Base-by-base conservation (phyloP, 2,888 invertebrate species). In the Ganaspis brasiliensis region DNA sequence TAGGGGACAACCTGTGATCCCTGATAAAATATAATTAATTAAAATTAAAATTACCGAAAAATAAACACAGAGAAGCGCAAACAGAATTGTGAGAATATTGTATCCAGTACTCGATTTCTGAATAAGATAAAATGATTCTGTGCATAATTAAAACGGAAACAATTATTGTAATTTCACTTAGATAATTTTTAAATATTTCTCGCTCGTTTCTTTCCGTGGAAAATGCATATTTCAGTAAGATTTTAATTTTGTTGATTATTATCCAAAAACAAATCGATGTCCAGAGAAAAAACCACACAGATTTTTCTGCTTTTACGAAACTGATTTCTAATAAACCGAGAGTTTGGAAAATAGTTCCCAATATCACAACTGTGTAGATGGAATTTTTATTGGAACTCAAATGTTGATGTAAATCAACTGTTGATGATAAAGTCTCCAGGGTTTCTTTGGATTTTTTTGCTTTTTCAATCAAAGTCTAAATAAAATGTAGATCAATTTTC, bases 181-280 rank as follows among this genome's bases (percentile, higher is more conserved):
- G 2, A 49, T 8, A 45, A 14, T 45, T 1, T 9, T 45, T 19
- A 24, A 45, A 45, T 4, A 21, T 24, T 45, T 67, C 45, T 67
- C 26, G 24, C 14, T 67, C 45, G 4, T 40, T 49, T 45, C 24
- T 24, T 10, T n/a, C n/a, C 0, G 14, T 26, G 14, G 67, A 49
- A 67, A 67, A 45, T 45, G 14, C 21, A 40, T 37, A 12, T 37
- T 21, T 19, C 5, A 24, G 4, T 21, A 67, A 8, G 14, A 45
- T 21, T 67, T 67, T 40, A 3, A 67, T 3, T 67, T 45, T 67
- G 1, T 45, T 67, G 24, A 24, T 45, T 40, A 67, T 45, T n/a
- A 67, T 67, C 67, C 67, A 67, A 12, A 67, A 45, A 24, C 40
- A 67, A 67, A 49, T 45, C 21, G 24, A 45, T 24, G 67, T n/a